Percentiles rank a stretch among this genome's conserved stretches.
phyloP scores from a whole-genome alignment of 2,888 invertebrate genomes.

The Meteorus colon region DNA sequence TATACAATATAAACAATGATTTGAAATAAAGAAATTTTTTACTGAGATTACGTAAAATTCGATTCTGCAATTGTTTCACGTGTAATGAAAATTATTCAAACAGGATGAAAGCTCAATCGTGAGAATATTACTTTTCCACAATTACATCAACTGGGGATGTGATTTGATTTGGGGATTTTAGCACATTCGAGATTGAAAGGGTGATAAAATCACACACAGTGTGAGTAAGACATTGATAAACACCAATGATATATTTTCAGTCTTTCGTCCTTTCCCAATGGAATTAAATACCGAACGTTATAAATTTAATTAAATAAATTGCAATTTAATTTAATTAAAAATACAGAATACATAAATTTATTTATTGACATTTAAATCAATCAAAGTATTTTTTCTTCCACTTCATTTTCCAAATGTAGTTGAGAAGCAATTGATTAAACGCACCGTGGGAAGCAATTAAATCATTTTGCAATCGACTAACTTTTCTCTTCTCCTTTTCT shows the following conservation, averaged over 20 bases:
- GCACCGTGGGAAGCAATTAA: conserved; percentile 52
- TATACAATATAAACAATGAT: background rate
- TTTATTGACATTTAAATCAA: conserved; percentile 15
- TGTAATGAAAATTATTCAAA: background rate
- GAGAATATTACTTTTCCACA: conserved; percentile 46
- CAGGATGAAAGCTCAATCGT: conserved; percentile 50
- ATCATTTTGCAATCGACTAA: conserved; percentile 49
- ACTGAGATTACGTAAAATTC: background rate
- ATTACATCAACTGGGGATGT: conserved; percentile 46
- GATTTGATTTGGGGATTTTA: conserved; percentile 59
- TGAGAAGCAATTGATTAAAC: conserved; percentile 28
- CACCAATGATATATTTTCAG: background rate
- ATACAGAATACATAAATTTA: background rate
- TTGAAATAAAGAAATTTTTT: background rate
- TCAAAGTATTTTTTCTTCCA: background rate
- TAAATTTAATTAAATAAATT: background rate
- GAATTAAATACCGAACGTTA: background rate
- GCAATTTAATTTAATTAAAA: background rate
- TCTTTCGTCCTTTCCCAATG: background rate
- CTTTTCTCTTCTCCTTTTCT: conserved; percentile 27
- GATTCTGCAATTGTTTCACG: background rate
- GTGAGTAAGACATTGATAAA: background rate
- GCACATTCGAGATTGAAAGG: conserved; percentile 54
- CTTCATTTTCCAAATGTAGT: background rate
- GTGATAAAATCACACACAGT: conserved; percentile 50